These are phyloP conservation scores for Bucco capensis DNA, from an alignment of 2,113 vertebrate genomes.

Conservation along the genomic window DNA sequence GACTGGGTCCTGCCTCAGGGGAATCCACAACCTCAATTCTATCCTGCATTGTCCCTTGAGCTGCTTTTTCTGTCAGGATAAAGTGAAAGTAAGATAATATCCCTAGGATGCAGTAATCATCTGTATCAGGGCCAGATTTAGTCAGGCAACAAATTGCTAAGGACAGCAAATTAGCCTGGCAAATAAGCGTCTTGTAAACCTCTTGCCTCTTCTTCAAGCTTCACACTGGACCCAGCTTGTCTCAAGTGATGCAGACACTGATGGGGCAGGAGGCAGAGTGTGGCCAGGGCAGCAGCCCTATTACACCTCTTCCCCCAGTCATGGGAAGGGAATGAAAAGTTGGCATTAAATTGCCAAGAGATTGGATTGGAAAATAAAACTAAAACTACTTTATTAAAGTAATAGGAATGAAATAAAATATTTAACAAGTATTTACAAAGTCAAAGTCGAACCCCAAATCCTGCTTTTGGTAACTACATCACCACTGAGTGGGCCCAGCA, in stretches of 20 bases:
- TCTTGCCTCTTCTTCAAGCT: constrained; percentile 1
- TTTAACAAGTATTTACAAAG: too few species aligned
- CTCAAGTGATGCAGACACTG: not conserved
- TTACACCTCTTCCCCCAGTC: too few species aligned
- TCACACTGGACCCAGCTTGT: fast-evolving
- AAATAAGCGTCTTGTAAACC: not conserved
- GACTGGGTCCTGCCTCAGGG: not conserved
- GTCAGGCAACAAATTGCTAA: constrained; percentile 31
- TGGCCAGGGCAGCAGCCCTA: not conserved
- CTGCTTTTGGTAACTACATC: too few species aligned
- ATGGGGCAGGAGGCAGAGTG: not conserved
- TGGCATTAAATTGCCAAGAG: too few species aligned
- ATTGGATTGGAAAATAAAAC: too few species aligned
- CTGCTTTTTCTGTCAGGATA: not conserved
- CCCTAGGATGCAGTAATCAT: not conserved
- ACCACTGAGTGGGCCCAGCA: too few species aligned
- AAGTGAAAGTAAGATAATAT: constrained; percentile 6
- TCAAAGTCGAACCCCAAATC: too few species aligned
- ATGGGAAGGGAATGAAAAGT: too few species aligned
- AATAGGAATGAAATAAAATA: too few species aligned
- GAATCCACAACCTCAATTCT: not conserved
- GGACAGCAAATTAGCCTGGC: constrained; percentile 20
- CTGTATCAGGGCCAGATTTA: constrained; percentile 7
- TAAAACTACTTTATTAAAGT: too few species aligned
- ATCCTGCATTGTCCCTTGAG: not conserved